Conservation (phyloP, 2,888 invertebrate species). For the Cactoblastis cactorum region DNA sequence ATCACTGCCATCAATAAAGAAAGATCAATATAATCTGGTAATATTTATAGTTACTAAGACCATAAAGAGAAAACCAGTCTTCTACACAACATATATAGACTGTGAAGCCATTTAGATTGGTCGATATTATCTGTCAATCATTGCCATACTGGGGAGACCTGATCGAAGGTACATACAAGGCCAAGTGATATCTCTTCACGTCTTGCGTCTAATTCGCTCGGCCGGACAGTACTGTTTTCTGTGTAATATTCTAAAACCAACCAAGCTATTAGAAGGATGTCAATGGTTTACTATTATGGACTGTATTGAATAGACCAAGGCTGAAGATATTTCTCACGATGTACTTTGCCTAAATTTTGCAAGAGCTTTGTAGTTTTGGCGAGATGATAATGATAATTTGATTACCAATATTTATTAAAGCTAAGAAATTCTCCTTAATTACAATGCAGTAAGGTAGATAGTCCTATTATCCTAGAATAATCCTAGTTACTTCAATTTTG, state of each 20-base stretch:
- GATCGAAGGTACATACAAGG: not conserved
- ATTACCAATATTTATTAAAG: not conserved
- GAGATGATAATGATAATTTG: not conserved
- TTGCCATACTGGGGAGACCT: not conserved
- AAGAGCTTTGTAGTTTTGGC: not conserved
- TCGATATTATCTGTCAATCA: constrained; percentile 4
- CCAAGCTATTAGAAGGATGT: not conserved
- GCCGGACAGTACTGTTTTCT: too few species aligned
- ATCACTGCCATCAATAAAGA: not conserved
- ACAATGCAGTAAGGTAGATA: too few species aligned
- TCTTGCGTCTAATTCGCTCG: not conserved
- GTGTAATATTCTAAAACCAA: too few species aligned
- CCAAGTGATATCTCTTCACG: not conserved
- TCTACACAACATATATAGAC: not conserved
- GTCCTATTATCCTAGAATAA: too few species aligned
- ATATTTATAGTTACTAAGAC: not conserved
- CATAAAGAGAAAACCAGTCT: not conserved
- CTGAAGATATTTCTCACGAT: not conserved
- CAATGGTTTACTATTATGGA: not conserved
- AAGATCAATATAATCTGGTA: not conserved
- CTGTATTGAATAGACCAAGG: not conserved
- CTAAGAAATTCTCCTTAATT: too few species aligned
- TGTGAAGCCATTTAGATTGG: not conserved
- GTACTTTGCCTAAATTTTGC: not conserved
- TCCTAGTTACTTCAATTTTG: too few species aligned